Base-by-base conservation (phyloP, 2,888 invertebrate species). In the Ypsolopha scabrella region DNA sequence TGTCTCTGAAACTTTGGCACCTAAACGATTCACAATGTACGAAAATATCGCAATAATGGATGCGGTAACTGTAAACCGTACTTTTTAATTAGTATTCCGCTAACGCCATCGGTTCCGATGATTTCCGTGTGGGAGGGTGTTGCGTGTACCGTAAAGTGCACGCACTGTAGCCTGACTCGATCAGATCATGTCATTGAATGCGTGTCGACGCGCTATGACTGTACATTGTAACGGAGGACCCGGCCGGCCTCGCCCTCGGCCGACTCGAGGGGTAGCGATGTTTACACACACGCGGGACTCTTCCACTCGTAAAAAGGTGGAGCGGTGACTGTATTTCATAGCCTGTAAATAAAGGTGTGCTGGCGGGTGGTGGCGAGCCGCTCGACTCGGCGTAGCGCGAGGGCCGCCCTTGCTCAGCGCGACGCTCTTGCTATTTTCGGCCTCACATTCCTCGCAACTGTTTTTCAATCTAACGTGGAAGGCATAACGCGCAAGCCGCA, bases 401-500 rank as follows among this genome's bases (percentile, higher is more conserved):
- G 74, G 80, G 77, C 76, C 77, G 81, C 80, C 83, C 83, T 82
- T 85, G 81, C 73, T 73, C 70, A 71, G 71, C 81, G 71, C 75
- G 75, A 77, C 80, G 80, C 79, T 81, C 70, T 75, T 69, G 82
- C 85, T 86, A 86, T 86, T 86, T 86, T 82, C 72, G 78, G 80
- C 79, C 72, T 75, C 80, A 72, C 83, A 85, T 86, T 85, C 85
- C 85, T 76, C 72, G 65, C 76, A 72, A 76, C 75, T 83, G 83
- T 80, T 83, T 85, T 86, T 78, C 82, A 82, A 82, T 82, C 82
- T 79, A 81, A 83, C 80, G 81, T 80, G 80, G 73, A 83, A 79
- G 80, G 72, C 72, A 78, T 73, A 77, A 73, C 80, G 80, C 74
- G 77, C 75, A 68, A 70, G 79, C 75, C 77, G 82, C 72, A 68